Percentiles rank a stretch among this genome's conserved stretches.
phyloP scores from a whole-genome alignment of 2,888 invertebrate genomes.

The Agrochola litura region DNA sequence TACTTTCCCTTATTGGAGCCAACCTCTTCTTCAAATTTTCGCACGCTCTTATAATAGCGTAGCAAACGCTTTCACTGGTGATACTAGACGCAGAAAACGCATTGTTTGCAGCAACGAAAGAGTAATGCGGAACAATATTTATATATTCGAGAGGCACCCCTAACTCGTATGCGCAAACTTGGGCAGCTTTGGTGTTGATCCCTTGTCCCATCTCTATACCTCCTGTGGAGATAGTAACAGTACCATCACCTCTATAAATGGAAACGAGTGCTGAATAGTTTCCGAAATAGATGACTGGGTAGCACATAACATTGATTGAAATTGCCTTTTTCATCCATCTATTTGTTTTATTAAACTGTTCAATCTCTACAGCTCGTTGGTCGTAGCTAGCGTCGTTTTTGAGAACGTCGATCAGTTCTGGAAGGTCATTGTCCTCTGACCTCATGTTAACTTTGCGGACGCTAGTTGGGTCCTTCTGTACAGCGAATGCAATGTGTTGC shows the following conservation, averaged over 20 bases:
- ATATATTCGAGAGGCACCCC: slow-evolving; percentile 92
- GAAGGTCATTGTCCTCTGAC: slow-evolving; percentile 82
- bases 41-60: slow-evolving; percentile 91
- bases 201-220: slow-evolving; percentile 95
- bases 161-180: slow-evolving; percentile 93
- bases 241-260: slow-evolving; percentile 93
- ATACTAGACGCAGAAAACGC: slow-evolving; percentile 92
- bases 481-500: slow-evolving; percentile 91
- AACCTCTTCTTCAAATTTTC: slow-evolving; percentile 90
- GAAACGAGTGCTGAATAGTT: slow-evolving; percentile 91
- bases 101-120: slow-evolving; percentile 91
- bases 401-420: slow-evolving; percentile 89
- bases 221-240: slow-evolving; percentile 93
- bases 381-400: slow-evolving; percentile 90
- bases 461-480: slow-evolving; percentile 90
- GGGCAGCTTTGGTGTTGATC: slow-evolving; percentile 94
- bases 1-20: slow-evolving; percentile 87
- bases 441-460: slow-evolving; percentile 91
- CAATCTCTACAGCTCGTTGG: slow-evolving; percentile 85
- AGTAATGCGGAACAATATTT: slow-evolving; percentile 91
- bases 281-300: slow-evolving; percentile 89
- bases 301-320: slow-evolving; percentile 92
- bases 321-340: slow-evolving; percentile 94
- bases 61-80: slow-evolving; percentile 91
- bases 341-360: slow-evolving; percentile 91